A percentile compares a stretch with the other conserved stretches of the same genome.
These are phyloP conservation scores for Clistopyga incitator DNA, from an alignment of 2,888 invertebrate genomes.

Conservation along the genomic window DNA sequence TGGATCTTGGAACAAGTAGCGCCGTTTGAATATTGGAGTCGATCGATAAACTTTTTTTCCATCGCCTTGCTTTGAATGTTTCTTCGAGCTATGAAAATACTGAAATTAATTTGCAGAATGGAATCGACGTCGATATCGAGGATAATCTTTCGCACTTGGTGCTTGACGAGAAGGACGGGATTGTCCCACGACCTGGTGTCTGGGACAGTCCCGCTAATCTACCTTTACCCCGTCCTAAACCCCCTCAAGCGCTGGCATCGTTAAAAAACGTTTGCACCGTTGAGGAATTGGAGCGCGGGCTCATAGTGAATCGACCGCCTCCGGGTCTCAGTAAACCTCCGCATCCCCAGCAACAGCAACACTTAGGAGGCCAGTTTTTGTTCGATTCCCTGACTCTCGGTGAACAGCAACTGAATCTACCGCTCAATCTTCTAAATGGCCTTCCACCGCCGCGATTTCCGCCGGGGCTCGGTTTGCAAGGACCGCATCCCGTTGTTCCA, in stretches of 20 bases:
- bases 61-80: no score
- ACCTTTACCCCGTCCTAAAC: constrained; percentile 72
- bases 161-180: constrained; percentile 86
- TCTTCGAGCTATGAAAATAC: not conserved
- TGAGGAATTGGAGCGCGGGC: constrained; percentile 90
- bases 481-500: constrained; percentile 82
- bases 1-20: no score
- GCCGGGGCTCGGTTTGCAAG: constrained; percentile 79
- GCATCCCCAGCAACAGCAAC: constrained; percentile 74
- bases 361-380: constrained; percentile 73
- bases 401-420: constrained; percentile 73
- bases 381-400: constrained; percentile 75
- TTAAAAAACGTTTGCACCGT: constrained; percentile 90
- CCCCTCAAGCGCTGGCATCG: constrained; percentile 70
- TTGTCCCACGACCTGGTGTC: constrained; percentile 84
- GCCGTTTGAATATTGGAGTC: no score
- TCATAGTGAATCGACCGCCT: constrained; percentile 85
- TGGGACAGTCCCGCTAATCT: constrained; percentile 84
- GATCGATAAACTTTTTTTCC: no score
- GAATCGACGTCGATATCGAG: constrained; percentile 82
- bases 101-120: constrained; percentile 72
- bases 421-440: constrained; percentile 75
- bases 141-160: constrained; percentile 87
- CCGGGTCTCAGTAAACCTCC: constrained; percentile 76
- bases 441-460: constrained; percentile 81